Base-by-base conservation (phyloP, 2,888 invertebrate species). In the Caenorhabditis sp. region DNA sequence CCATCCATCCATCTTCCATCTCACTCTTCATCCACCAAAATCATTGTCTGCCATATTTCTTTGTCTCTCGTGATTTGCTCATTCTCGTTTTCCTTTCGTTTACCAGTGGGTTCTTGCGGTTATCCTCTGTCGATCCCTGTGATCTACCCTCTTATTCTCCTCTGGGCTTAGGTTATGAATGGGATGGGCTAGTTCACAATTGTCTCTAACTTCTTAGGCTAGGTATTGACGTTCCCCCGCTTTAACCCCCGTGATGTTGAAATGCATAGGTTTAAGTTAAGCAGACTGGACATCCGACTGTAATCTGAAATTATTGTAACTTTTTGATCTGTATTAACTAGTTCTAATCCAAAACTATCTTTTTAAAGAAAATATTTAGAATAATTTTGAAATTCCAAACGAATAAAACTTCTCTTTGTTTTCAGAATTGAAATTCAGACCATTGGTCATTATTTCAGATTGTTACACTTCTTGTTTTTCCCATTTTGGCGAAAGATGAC, bases 141-240 rank as follows among this genome's bases (percentile, higher is more conserved):
- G 71, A 32, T 50, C 53, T 52, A 17, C 50, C 32, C 45, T 43
- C 35, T 26, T n/a, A 17, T 22, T 24, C 22, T 59, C 45, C 59
- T 59, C 70, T 37, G 59, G 70, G 70, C 37, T 59, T 70, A 58
- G 58, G 68, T 13, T 7, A 59, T 58, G 48, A 41, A 56, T 53
- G 70, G 70, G 50, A 56, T 53, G 70, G 70, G 70, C 53, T 70
- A 70, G 70, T 52, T 50, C 52, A 43, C 70, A 70, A 52, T 15
- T 39, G 20, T 41, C 1, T 20, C n/a, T 52, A 45, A 46, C 20
- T 48, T 48, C n/a, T 53, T 35, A 43, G 37, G 32, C 13, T 66
- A 65, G 63, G 55, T 35, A 43, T 53, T 63, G 45, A 63, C 52
- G 39, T 37, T 32, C 46, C 46, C 15, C 30, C 17, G n/a, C 35